Evolutionary conservation across 92 coral and sea anemone species (phyloP).

Genomic region (Pocillopora meandrina): DNA sequence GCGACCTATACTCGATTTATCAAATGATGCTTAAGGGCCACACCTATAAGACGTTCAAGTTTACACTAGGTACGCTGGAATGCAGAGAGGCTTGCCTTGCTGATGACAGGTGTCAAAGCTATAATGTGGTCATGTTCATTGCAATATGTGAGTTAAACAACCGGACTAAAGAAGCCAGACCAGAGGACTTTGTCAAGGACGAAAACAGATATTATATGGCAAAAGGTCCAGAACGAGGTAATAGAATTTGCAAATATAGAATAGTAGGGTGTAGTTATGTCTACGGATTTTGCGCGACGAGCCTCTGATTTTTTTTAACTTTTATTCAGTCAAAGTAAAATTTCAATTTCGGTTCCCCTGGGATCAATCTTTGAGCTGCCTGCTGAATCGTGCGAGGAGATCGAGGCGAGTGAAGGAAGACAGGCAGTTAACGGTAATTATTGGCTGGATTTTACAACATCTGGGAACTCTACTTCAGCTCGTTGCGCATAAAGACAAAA

Average conservation of each 20-base stretch:
- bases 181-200: too few species aligned
- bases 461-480: too few species aligned
- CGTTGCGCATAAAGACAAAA: background rate
- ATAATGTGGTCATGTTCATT: too few species aligned
- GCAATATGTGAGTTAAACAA: too few species aligned
- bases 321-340: background rate
- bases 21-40: background rate
- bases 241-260: background rate
- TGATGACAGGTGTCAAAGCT: background rate
- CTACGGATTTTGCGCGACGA: background rate
- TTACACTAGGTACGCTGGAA: background rate
- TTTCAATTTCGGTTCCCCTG: background rate
- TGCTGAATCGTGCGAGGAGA: background rate
- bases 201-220: background rate
- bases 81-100: background rate
- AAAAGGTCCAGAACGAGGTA: background rate
- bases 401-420: slow-evolving; percentile 11
- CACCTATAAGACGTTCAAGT: background rate
- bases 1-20: too few species aligned
- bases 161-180: too few species aligned
- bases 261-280: too few species aligned
- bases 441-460: background rate
- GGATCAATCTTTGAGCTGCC: background rate
- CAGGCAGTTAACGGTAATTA: slow-evolving; percentile 3
- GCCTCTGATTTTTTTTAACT: background rate